Percentiles rank a stretch among this genome's conserved stretches.
These are phyloP conservation scores for Sphinx pinastri DNA, from an alignment of 2,888 invertebrate genomes.

Conservation along the genomic window DNA sequence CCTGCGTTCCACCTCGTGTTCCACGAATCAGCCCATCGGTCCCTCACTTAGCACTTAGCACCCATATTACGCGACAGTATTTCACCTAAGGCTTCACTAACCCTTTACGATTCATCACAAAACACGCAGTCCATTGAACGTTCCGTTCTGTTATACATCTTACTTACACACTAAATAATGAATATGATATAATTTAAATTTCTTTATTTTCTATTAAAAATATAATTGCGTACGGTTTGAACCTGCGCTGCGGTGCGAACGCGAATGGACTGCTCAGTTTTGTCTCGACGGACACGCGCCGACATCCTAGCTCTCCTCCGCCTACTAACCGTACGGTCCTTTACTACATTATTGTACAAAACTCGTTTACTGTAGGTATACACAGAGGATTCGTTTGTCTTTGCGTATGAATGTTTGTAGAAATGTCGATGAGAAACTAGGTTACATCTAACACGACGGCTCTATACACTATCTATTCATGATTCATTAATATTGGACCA, in stretches of 20 bases:
- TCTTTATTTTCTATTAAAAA: slow-evolving; percentile 57
- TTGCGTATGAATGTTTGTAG: slow-evolving; percentile 20
- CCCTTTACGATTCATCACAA: slow-evolving; percentile 54
- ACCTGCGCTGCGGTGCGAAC: slow-evolving; percentile 18
- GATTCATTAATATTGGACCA: slow-evolving; percentile 84
- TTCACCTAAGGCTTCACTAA: slow-evolving; percentile 59
- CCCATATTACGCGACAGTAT: slow-evolving; percentile 58
- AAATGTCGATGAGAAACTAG: slow-evolving; percentile 51
- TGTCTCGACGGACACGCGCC: slow-evolving; percentile 16
- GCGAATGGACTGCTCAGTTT: slow-evolving; percentile 24
- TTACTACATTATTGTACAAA: slow-evolving; percentile 21
- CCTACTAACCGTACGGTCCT: neutral
- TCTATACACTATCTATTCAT: slow-evolving; percentile 79
- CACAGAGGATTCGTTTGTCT: slow-evolving; percentile 46
- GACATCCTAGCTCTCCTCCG: slow-evolving; percentile 13
- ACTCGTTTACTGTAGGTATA: slow-evolving; percentile 42
- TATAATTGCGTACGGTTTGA: slow-evolving; percentile 56
- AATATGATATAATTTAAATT: slow-evolving; percentile 61
- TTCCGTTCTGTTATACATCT: slow-evolving; percentile 31
- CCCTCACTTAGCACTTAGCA: slow-evolving; percentile 73
- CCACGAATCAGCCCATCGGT: slow-evolving; percentile 46
- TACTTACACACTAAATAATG: slow-evolving; percentile 53
- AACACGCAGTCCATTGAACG: slow-evolving; percentile 47
- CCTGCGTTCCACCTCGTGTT: slow-evolving; percentile 35
- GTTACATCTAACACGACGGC: slow-evolving; percentile 66